Evolutionary conservation across 2,113 vertebrate genomes (phyloP).

Genomic region (Toxostoma redivivum): DNA sequence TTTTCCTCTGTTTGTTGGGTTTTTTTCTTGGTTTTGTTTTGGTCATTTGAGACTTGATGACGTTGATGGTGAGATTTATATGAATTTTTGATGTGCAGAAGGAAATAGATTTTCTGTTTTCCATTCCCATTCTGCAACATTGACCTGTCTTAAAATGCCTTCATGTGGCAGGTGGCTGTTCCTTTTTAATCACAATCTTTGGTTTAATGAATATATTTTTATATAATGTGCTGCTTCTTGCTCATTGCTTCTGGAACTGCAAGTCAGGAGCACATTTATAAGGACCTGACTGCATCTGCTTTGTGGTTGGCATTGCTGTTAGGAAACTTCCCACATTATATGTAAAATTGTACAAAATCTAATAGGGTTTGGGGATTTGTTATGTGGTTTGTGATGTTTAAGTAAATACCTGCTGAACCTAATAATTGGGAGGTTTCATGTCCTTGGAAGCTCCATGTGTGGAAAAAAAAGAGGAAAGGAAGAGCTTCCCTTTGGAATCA

Average conservation of each 20-base stretch:
- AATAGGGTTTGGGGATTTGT: not conserved
- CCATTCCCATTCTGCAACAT: not conserved
- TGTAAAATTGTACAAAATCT: not conserved
- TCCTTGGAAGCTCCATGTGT: not conserved
- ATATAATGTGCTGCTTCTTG: not conserved
- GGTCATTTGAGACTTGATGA: not conserved
- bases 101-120: not conserved
- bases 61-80: not conserved
- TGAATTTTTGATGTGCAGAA: not conserved
- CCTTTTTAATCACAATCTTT: not conserved
- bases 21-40: not conserved
- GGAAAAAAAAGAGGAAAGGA: not conserved
- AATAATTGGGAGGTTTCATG: not conserved
- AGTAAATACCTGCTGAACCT: not conserved
- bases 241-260: not conserved
- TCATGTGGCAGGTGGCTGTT: not conserved
- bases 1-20: not conserved
- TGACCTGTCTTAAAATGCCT: not conserved
- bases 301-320: not conserved
- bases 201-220: not conserved
- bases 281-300: not conserved
- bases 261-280: not conserved
- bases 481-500: not conserved
- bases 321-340: not conserved
- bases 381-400: not conserved